Evolutionary conservation across 2,888 invertebrate genomes (phyloP).

Genomic region (Cephus spinipes): DNA sequence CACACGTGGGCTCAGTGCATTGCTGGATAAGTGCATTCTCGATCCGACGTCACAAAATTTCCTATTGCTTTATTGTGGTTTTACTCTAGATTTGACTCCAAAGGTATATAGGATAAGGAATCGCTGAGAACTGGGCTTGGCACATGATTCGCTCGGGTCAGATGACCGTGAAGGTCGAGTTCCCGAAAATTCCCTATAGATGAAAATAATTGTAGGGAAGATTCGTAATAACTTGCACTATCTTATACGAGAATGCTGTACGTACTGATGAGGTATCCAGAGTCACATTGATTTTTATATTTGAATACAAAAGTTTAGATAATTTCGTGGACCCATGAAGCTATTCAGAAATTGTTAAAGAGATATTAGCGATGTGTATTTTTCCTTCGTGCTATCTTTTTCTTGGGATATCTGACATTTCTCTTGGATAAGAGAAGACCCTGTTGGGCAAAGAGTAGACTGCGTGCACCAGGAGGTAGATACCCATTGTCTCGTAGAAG

Average conservation of each 20-base stretch:
- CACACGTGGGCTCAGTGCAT: too few relatives aligned
- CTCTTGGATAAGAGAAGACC: neutral
- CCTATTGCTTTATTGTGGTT: neutral
- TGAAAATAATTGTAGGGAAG: slow-evolving; percentile 38
- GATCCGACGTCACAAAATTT: neutral
- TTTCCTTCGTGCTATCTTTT: neutral
- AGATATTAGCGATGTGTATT: neutral
- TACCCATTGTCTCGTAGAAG: neutral
- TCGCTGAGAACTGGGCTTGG: slow-evolving; percentile 28
- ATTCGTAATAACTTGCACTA: slow-evolving; percentile 26
- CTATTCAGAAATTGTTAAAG: neutral
- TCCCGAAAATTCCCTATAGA: slow-evolving; percentile 39
- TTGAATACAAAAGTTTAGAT: neutral
- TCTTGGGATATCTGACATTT: neutral
- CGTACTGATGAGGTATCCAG: neutral
- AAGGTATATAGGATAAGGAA: slow-evolving; percentile 1
- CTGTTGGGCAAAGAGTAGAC: neutral
- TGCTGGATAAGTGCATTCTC: too few relatives aligned
- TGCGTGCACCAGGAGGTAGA: neutral
- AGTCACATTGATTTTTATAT: neutral
- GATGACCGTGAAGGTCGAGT: slow-evolving; percentile 42
- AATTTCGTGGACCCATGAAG: neutral
- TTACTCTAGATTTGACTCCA: slow-evolving; percentile 26
- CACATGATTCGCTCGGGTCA: slow-evolving; percentile 32
- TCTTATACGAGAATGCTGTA: neutral